Evolutionary conservation across 2,797 vertebrate genomes (phyloP), one percentile per base, ranked within the genome.

Genomic region (Limnodromus scolopaceus): DNA sequence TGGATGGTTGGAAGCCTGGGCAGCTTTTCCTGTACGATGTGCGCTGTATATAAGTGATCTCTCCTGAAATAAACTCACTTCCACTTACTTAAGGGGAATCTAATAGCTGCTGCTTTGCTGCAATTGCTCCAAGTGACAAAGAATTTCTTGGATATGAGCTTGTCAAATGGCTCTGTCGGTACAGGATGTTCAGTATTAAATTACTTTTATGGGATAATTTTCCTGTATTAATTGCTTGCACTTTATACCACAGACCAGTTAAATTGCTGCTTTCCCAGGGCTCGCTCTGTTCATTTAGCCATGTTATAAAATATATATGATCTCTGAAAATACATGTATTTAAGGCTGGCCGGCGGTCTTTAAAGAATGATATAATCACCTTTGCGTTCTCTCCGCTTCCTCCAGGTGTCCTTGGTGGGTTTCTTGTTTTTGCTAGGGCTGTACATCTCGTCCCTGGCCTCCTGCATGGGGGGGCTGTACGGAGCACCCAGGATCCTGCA

Each of bases 401-500:
- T 97, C 75, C 95, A 99, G 99, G 99, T 99, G 94, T 99, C 99
- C 96, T 98, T 99, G 97, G 99, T 99, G 96, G 99, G 99, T 90
- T 99, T 99, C 98, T 98, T 99, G 93, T 99, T 99, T 98, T 98
- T 99, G 84, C 96, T 99, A 87, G 99, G 99, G 76, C 98, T 99
- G 77, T 99, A 99, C 97, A 98, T 99, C 98, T 99, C 99, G 2
- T 99, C 99, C 41, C 97, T 99, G 97, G 99, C 99, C 87, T 99
- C 99, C 97, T 99, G 99, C 95, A 99, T 99, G 99, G 99, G 99
- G 45, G 99, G 99, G 87, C 98, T 99, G 68, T 99, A 99, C 0
- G 99, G 99, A 92, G 99, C 99, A 76, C 99, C 99, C 97, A 98
- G 99, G 97, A 99, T 99, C 97, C 99, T 99, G 72, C 99, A 99